phyloP scores from a whole-genome alignment of 1,140 invertebrate genomes.

The Heliconius himera region DNA sequence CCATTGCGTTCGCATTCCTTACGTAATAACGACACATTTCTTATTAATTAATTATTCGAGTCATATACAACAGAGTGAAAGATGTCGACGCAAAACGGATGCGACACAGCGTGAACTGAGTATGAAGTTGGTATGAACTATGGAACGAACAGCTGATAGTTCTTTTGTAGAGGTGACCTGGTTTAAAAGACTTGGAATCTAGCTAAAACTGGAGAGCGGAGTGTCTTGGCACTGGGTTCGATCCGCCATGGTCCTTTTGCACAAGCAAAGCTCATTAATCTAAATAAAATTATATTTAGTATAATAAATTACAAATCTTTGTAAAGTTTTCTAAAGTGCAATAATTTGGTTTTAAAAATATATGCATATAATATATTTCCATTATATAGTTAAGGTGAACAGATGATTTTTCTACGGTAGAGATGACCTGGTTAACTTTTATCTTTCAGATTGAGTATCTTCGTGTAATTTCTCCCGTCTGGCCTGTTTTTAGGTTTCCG shows the following conservation, averaged over 20 bases:
- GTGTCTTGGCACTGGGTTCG: too few species aligned
- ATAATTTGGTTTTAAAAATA: too few species aligned
- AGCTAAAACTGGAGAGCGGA: too few species aligned
- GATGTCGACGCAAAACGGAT: constrained; percentile 58
- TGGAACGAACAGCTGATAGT: constrained; percentile 46
- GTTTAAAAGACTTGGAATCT: neutral
- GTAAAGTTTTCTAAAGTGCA: too few species aligned
- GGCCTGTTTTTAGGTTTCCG: too few species aligned
- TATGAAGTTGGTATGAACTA: constrained; percentile 26
- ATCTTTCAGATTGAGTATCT: neutral
- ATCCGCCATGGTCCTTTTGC: too few species aligned
- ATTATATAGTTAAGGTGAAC: too few species aligned
- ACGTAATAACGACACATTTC: constrained; percentile 60
- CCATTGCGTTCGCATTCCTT: constrained; percentile 56
- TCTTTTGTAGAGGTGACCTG: constrained; percentile 7
- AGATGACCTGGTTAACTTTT: neutral
- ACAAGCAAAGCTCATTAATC: too few species aligned
- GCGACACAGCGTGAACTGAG: constrained; percentile 43
- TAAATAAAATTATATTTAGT: too few species aligned
- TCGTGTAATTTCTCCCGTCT: too few species aligned
- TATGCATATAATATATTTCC: too few species aligned
- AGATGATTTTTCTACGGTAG: neutral
- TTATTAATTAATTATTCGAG: constrained; percentile 54
- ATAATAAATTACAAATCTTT: too few species aligned
- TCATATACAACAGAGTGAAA: constrained; percentile 55